phyloP scores from a whole-genome alignment of 1,140 invertebrate genomes.

The Aphidius ervi region DNA sequence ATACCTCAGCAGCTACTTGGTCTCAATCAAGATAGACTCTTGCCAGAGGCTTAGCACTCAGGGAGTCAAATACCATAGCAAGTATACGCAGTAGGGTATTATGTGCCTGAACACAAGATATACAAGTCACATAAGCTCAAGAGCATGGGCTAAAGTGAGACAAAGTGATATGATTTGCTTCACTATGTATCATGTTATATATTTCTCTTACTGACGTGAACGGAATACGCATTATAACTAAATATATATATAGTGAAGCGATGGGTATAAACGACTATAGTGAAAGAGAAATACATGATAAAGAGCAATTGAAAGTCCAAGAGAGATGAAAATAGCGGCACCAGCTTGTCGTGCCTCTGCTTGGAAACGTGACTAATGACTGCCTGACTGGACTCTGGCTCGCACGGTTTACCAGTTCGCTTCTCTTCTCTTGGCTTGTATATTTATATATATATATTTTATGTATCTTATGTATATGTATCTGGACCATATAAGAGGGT shows the following conservation, averaged over 20 bases:
- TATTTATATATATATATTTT: no score
- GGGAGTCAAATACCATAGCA: conserved; percentile 43
- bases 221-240: conserved; percentile 1
- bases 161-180: conserved; percentile 1
- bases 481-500: conserved; percentile 27
- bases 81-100: conserved; percentile 35
- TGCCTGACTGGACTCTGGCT: conserved; percentile 40
- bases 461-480: no score
- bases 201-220: conserved; percentile 2
- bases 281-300: conserved; percentile 19
- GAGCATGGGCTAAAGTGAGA: background rate
- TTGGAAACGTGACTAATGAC: conserved; percentile 55
- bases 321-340: conserved; percentile 35
- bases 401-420: conserved; percentile 41
- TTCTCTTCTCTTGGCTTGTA: conserved; percentile 32
- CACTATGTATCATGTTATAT: no score
- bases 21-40: conserved; percentile 53
- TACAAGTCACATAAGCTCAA: background rate
- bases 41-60: conserved; percentile 45
- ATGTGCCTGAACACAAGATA: background rate
- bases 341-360: conserved; percentile 51
- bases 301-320: background rate
- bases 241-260: conserved; percentile 16
- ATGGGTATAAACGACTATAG: conserved; percentile 6
- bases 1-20: conserved; percentile 25